Base-by-base conservation (phyloP, 92 coral and sea anemone species). In the Meandrina meandrites region DNA sequence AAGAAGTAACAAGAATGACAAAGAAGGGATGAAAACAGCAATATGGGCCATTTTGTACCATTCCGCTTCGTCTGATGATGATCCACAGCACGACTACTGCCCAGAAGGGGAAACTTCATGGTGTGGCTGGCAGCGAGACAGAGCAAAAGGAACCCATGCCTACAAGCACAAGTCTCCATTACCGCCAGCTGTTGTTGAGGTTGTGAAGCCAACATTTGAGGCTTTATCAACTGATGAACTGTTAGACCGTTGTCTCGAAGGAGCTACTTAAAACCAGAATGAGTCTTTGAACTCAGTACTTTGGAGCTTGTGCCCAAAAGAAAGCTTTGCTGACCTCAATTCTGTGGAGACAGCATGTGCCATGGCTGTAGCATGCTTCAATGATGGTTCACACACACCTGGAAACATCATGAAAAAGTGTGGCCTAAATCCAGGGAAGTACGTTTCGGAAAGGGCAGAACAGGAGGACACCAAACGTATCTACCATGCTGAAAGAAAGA, bases 261-360 rank as follows among this genome's bases (percentile, higher is more conserved):
- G 86, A 11, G 86, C 86, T n/a, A 83, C 67, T 13, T 64, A 83
- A 48, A 83, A 83, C 9, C 87, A 83, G 36, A 83, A 83, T 30
- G 87, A 83, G 60, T 83, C 80, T 40, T 15, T 83, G 28, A 83
- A 83, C 66, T 47, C 87, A 21, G 80, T 47, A 11, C 45, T 71
- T 71, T 67, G 87, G 80, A 30, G 80, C 87, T 45, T 83, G 21
- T 77, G 75, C 4, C 66, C 87, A 12, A 71, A 83, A 62, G 87
- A 83, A 27, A 9, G 13, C 35, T 83, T 83, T 70, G 87, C 80
- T 71, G 80, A 80, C 36, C 50, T 83, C 0, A 67, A 40, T 27
- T 72, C 87, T 18, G 87, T 83, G 1, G 40, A 83, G 58, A 72
- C 66, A 19, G 66, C 87, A 83, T 83, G 87, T 83, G 87, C 80